Evolutionary conservation across 2,113 vertebrate genomes (phyloP).

Genomic region (Cephalopholis sonnerati): DNA sequence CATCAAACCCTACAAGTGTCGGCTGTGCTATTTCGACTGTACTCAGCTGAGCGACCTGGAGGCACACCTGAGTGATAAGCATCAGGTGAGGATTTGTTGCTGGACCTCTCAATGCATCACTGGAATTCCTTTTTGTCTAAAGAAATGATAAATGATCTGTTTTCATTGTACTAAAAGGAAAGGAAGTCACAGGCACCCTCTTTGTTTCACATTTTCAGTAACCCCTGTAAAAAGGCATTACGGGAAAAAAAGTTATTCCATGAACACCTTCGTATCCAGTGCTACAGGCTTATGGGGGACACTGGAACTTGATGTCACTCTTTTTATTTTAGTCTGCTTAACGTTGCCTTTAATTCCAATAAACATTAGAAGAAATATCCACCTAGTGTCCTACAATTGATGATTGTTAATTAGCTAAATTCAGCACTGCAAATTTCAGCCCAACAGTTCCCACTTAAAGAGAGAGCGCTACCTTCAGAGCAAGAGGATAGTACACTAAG

Average conservation of each 20-base stretch:
- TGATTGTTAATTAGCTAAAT: too few relatives aligned
- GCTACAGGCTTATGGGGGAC: too few relatives aligned
- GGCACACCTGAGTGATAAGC: slow-evolving; percentile 77
- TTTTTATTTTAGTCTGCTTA: too few relatives aligned
- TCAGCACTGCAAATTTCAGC: too few relatives aligned
- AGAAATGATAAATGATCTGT: background rate
- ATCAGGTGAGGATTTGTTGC: slow-evolving; percentile 69
- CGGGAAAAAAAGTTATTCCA: background rate
- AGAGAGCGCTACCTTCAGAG: too few relatives aligned
- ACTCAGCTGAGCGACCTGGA: slow-evolving; percentile 64
- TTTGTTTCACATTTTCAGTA: slow-evolving; percentile 9
- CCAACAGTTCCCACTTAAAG: too few relatives aligned
- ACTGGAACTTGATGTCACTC: too few relatives aligned
- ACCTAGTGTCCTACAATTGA: too few relatives aligned
- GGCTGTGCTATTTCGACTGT: slow-evolving; percentile 80
- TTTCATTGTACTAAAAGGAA: background rate
- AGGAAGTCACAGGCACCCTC: background rate
- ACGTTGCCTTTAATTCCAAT: too few relatives aligned
- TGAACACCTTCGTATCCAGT: background rate
- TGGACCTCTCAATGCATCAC: background rate
- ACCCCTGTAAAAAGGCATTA: background rate
- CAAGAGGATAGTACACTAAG: too few relatives aligned
- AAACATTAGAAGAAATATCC: too few relatives aligned
- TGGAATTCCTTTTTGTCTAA: slow-evolving; percentile 9
- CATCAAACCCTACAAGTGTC: slow-evolving; percentile 74